phyloP scores from a whole-genome alignment of 1,140 invertebrate species.

The Polypedilum pembai region DNA sequence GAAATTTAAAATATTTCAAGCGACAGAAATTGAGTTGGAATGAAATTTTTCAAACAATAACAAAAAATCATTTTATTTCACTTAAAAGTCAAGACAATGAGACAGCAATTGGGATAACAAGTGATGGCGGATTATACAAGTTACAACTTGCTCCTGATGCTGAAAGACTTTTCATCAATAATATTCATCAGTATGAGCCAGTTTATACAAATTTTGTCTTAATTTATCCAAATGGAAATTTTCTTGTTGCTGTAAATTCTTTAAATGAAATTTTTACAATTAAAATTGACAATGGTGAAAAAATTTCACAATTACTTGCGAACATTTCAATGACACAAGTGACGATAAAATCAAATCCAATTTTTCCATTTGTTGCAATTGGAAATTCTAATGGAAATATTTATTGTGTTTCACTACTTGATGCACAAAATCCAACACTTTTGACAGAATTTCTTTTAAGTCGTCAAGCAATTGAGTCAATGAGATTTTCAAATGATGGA shows the following conservation, averaged over 20 bases:
- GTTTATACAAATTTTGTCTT: neutral
- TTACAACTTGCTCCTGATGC: neutral
- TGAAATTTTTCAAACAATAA: neutral
- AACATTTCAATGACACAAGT: neutral
- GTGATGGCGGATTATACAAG: neutral
- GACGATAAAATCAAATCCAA: neutral
- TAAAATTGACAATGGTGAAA: neutral
- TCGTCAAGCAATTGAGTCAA: neutral
- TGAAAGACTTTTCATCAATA: neutral
- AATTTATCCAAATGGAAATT: neutral
- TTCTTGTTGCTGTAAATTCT: neutral
- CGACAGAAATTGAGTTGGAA: neutral
- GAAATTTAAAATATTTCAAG: constrained; percentile 21
- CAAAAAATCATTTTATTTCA: neutral
- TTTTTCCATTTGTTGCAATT: neutral
- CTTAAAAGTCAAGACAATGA: constrained; percentile 9
- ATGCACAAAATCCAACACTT: neutral
- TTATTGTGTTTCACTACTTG: neutral
- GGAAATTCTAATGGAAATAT: neutral
- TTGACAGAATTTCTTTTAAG: constrained; percentile 5
- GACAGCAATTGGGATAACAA: neutral
- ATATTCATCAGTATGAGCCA: neutral
- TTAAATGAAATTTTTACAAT: neutral
- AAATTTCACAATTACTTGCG: neutral
- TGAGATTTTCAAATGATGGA: constrained; percentile 16